These are phyloP conservation scores for Etheostoma nigrum DNA, from an alignment of 2,797 vertebrate species.

Conservation along the genomic window DNA sequence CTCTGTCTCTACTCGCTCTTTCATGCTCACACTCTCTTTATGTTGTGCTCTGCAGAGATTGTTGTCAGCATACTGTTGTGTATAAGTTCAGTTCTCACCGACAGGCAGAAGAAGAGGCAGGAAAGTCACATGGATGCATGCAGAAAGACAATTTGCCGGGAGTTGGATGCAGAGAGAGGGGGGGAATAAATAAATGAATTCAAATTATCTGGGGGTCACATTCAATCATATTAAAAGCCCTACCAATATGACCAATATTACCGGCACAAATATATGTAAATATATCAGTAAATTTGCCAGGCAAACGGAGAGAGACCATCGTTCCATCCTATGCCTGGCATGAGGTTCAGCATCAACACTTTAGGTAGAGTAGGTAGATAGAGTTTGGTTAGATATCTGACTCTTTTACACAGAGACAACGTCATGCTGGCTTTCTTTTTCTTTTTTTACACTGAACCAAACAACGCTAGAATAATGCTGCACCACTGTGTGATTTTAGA, in stretches of 20 bases:
- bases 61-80: slow-evolving; percentile 61
- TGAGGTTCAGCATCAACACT: neutral
- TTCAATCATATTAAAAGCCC: too few species aligned
- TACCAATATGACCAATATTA: too few species aligned
- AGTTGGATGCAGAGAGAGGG: neutral
- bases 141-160: slow-evolving; percentile 27
- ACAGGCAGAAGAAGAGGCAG: slow-evolving; percentile 41
- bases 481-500: too few species aligned
- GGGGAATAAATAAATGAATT: slow-evolving; percentile 19
- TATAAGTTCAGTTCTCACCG: slow-evolving; percentile 62
- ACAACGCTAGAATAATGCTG: too few species aligned
- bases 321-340: neutral
- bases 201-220: slow-evolving; percentile 24
- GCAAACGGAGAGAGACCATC: neutral
- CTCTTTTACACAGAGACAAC: too few species aligned
- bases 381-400: neutral
- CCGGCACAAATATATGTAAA: too few species aligned
- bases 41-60: slow-evolving; percentile 62
- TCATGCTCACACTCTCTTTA: slow-evolving; percentile 61
- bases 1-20: slow-evolving; percentile 54
- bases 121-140: slow-evolving; percentile 21
- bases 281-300: too few species aligned
- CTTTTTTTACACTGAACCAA: too few species aligned
- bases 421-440: too few species aligned
- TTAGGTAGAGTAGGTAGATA: neutral